Percentiles rank a stretch among this genome's conserved stretches.
These are phyloP conservation scores for Serinus canaria DNA, from an alignment of 2,113 vertebrate species.

Conservation along the genomic window DNA sequence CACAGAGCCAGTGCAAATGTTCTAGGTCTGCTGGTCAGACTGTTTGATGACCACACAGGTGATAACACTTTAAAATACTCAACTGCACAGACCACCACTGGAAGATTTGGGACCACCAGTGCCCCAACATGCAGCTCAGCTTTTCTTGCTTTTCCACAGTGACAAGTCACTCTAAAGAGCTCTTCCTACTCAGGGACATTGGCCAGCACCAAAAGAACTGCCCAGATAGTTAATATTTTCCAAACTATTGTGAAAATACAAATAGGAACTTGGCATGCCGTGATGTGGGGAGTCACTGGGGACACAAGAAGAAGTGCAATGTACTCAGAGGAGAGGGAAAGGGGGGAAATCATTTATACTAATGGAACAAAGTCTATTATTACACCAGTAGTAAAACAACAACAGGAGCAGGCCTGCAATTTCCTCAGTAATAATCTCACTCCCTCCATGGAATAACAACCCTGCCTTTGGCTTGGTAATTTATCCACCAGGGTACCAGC, in stretches of 20 bases:
- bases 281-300: not conserved
- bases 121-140: not conserved
- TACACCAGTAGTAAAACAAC: not conserved
- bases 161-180: not conserved
- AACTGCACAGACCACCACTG: not conserved
- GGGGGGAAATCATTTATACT: not conserved
- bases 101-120: not conserved
- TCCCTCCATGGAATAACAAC: not conserved
- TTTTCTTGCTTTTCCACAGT: not conserved
- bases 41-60: not conserved
- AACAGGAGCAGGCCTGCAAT: conserved; percentile 32
- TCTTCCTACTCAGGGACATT: not conserved
- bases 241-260: not conserved
- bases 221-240: not conserved
- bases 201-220: not conserved
- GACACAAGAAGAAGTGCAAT: not conserved
- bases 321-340: not conserved
- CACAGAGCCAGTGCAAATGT: not conserved
- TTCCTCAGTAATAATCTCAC: conserved; percentile 58
- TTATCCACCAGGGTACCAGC: conserved; percentile 17
- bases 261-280: not conserved
- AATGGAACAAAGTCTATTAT: conserved; percentile 41
- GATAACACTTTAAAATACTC: not conserved
- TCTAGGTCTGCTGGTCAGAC: not conserved
- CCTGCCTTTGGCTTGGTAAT: conserved; percentile 20